Percentiles rank a stretch among this genome's conserved stretches.
Conservation (phyloP, 1,140 invertebrate species). For the Tetranychus urticae region DNA sequence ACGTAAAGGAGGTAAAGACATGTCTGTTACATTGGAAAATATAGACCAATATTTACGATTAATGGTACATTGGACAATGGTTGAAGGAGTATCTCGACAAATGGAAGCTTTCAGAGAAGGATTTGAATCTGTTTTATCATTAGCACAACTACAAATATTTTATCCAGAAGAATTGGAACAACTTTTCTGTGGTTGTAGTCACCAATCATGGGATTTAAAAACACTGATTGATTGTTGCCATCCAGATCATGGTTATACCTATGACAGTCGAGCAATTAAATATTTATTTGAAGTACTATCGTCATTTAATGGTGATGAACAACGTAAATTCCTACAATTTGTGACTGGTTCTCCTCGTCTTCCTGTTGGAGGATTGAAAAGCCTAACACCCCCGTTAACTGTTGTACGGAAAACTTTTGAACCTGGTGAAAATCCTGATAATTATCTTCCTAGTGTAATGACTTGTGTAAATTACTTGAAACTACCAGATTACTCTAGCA, state of each 20-base stretch:
- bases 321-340: constrained; percentile 88
- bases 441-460: constrained; percentile 96
- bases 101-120: constrained; percentile 93
- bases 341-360: constrained; percentile 89
- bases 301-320: constrained; percentile 64
- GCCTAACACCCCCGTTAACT: constrained; percentile 77
- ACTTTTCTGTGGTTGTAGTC: constrained; percentile 66
- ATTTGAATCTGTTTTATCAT: constrained; percentile 84
- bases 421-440: constrained; percentile 63
- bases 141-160: constrained; percentile 64
- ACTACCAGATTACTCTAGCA: constrained; percentile 81
- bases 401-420: constrained; percentile 88
- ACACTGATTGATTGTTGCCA: constrained; percentile 74
- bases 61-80: constrained; percentile 62
- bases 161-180: constrained; percentile 91
- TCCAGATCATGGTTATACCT: constrained; percentile 87
- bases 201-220: constrained; percentile 55
- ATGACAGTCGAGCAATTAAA: constrained; percentile 75
- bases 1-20: constrained; percentile 70
- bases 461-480: constrained; percentile 99
- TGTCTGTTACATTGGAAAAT: constrained; percentile 70
- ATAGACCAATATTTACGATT: constrained; percentile 69
- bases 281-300: constrained; percentile 81
- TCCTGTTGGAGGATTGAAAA: constrained; percentile 91
- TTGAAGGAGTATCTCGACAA: constrained; percentile 73